Conservation (phyloP, 2,888 invertebrate genomes). For the Athalia cordata region DNA sequence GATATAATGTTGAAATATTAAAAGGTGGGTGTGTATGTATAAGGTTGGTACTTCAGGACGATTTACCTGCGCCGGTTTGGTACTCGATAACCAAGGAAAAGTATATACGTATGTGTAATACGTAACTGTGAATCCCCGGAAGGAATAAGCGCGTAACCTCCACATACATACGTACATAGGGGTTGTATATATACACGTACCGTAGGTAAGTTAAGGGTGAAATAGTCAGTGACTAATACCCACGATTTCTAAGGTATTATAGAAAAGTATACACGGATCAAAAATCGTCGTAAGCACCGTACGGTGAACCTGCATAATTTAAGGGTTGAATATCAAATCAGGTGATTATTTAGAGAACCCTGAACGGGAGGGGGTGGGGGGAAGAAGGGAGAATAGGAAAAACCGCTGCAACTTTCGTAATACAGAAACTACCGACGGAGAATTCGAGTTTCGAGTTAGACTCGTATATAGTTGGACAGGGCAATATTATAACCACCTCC, state of each 20-base stretch:
- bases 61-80: too few relatives aligned
- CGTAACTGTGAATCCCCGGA: too few relatives aligned
- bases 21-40: too few relatives aligned
- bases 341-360: slow-evolving; percentile 29
- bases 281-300: slow-evolving; percentile 15
- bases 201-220: neutral
- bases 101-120: too few relatives aligned
- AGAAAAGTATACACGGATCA: neutral
- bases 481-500: slow-evolving; percentile 34
- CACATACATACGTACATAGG: neutral
- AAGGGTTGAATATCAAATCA: slow-evolving; percentile 35
- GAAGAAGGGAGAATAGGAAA: neutral
- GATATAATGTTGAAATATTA: too few relatives aligned
- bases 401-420: neutral
- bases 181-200: neutral
- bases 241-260: neutral
- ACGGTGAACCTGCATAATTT: slow-evolving; percentile 19
- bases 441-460: too few relatives aligned
- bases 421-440: neutral
- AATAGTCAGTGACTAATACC: slow-evolving; percentile 22
- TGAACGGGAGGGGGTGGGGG: neutral
- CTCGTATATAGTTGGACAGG: neutral
- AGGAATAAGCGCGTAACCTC: neutral
- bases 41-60: too few relatives aligned
- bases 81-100: too few relatives aligned